phyloP scores from a whole-genome alignment of 2,113 vertebrate species.

The Crocuta crocuta region DNA sequence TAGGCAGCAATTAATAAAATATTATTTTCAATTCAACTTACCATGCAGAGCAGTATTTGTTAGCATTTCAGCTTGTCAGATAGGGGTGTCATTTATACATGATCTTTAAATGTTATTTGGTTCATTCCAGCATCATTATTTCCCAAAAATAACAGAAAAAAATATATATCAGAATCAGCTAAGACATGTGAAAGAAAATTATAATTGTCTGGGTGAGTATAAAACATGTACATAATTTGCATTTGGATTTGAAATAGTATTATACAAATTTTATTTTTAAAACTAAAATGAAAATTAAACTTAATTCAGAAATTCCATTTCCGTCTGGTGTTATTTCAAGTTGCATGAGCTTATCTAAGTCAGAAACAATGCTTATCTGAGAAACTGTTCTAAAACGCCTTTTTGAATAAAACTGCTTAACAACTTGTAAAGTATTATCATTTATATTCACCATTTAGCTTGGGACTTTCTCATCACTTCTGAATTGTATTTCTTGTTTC shows the following conservation, averaged over 20 bases:
- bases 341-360: neutral
- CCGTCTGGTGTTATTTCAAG: neutral
- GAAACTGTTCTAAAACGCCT: neutral
- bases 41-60: neutral
- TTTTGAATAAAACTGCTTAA: constrained; percentile 63
- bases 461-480: constrained; percentile 55
- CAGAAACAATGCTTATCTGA: neutral
- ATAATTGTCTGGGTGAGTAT: neutral
- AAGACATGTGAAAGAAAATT: constrained; percentile 13
- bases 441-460: constrained; percentile 53
- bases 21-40: neutral
- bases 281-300: constrained; percentile 25
- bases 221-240: neutral
- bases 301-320: constrained; percentile 42
- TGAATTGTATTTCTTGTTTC: constrained; percentile 64
- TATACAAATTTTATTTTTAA: neutral
- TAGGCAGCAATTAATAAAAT: neutral
- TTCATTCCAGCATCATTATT: neutral
- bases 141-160: neutral
- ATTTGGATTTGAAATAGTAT: constrained; percentile 42
- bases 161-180: neutral
- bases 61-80: neutral
- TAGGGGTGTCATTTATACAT: neutral
- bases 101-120: neutral
- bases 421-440: constrained; percentile 60